Evolutionary conservation across 1,140 invertebrate species (phyloP).

Genomic region (Drosophila melanica): DNA sequence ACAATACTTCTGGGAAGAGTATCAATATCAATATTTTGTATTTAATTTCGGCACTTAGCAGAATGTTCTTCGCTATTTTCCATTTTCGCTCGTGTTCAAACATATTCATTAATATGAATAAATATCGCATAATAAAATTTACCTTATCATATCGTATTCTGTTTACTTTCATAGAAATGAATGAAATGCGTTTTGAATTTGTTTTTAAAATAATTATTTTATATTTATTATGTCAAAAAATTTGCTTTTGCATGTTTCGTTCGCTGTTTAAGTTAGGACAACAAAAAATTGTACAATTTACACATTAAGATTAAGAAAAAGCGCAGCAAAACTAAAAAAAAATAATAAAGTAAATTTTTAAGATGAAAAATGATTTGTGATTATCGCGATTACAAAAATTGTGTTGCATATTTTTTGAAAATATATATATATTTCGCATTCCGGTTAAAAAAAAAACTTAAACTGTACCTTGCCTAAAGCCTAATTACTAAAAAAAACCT

Average conservation of each 20-base stretch:
- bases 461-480: slow-evolving; percentile 25
- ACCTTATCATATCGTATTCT: too few species aligned
- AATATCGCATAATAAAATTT: too few species aligned
- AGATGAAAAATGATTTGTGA: slow-evolving; percentile 18
- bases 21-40: too few species aligned
- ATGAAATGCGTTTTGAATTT: background rate
- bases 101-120: too few species aligned
- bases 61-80: too few species aligned
- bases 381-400: slow-evolving; percentile 32
- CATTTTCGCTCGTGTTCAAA: too few species aligned
- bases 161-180: background rate
- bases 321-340: slow-evolving; percentile 37
- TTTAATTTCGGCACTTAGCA: too few species aligned
- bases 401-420: slow-evolving; percentile 46
- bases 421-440: slow-evolving; percentile 27
- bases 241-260: slow-evolving; percentile 62
- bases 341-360: slow-evolving; percentile 19
- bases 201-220: slow-evolving; percentile 76
- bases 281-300: slow-evolving; percentile 81
- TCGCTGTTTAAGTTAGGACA: slow-evolving; percentile 72
- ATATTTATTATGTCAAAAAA: slow-evolving; percentile 75
- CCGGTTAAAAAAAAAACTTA: slow-evolving; percentile 26
- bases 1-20: too few species aligned
- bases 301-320: slow-evolving; percentile 68
- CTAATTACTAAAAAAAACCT: slow-evolving; percentile 38